Evolutionary conservation across 2,113 vertebrate genomes (phyloP).

Genomic region (Perccottus glenii): DNA sequence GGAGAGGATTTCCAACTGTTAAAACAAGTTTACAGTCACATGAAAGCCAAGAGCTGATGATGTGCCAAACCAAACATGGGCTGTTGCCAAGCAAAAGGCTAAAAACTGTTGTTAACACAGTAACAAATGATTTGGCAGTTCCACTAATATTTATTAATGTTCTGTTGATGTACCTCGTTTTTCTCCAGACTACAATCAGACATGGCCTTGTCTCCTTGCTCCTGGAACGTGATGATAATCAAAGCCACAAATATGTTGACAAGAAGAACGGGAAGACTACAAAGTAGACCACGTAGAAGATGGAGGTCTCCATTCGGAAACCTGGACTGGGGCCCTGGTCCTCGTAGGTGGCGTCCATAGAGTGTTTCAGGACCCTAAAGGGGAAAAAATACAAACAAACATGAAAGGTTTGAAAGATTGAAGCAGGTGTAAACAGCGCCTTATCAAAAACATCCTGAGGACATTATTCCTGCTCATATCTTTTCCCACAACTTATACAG

Average conservation of each 20-base stretch:
- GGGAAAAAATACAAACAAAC: not conserved
- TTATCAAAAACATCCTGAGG: too few species aligned
- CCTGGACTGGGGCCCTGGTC: conserved; percentile 97
- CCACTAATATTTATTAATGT: not conserved
- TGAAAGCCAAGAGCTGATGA: not conserved
- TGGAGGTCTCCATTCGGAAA: conserved; percentile 97
- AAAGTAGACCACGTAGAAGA: conserved; percentile 99
- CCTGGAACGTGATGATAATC: conserved; percentile 99
- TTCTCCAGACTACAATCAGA: conserved; percentile 98
- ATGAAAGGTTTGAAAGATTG: too few species aligned
- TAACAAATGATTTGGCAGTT: too few species aligned
- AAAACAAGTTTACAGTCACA: not conserved
- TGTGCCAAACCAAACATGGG: not conserved
- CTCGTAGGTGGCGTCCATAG: conserved; percentile 95
- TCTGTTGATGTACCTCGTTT: conserved; percentile 86
- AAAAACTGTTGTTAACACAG: too few species aligned
- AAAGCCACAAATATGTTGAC: conserved; percentile 99
- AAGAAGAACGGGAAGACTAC: conserved; percentile 99
- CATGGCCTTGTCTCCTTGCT: conserved; percentile 99
- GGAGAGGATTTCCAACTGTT: too few species aligned
- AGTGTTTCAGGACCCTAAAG: conserved; percentile 95
- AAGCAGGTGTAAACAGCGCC: too few species aligned
- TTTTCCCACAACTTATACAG: too few species aligned
- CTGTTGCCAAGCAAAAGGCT: too few species aligned
- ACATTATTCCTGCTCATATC: too few species aligned